Evolutionary conservation across 2,888 invertebrate species (phyloP).

Genomic region (Polyommatus icarus): DNA sequence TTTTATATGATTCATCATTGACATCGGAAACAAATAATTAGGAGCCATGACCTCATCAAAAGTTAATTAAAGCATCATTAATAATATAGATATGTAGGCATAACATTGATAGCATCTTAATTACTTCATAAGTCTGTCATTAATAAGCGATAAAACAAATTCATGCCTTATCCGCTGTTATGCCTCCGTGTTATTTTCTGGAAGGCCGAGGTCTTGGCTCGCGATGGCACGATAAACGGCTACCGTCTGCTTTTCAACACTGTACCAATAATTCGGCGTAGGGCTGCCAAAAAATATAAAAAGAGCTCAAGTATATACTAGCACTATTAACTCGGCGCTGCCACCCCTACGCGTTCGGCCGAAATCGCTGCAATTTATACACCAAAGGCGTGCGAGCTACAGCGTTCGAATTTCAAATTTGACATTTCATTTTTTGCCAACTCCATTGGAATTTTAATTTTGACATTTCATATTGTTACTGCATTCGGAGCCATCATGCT

Average conservation of each 20-base stretch:
- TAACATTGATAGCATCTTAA: slow-evolving; percentile 1
- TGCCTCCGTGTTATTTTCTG: slow-evolving; percentile 32
- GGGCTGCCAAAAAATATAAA: slow-evolving; percentile 35
- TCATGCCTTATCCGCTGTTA: slow-evolving; percentile 37
- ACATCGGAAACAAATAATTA: not conserved
- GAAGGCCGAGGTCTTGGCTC: slow-evolving; percentile 47
- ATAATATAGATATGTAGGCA: not conserved
- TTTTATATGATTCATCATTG: not conserved
- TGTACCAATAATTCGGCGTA: slow-evolving; percentile 41
- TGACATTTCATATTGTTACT: slow-evolving; percentile 26
- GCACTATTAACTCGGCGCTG: not conserved
- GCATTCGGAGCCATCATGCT: not conserved
- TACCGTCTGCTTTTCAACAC: slow-evolving; percentile 51
- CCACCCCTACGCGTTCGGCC: slow-evolving; percentile 3
- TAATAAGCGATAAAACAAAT: not conserved
- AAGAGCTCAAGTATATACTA: not conserved
- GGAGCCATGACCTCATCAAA: not conserved
- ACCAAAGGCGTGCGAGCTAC: slow-evolving; percentile 26
- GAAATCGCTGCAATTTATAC: slow-evolving; percentile 29
- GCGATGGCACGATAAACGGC: slow-evolving; percentile 54
- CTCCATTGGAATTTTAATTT: slow-evolving; percentile 29
- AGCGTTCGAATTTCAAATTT: slow-evolving; percentile 26
- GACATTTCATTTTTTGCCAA: slow-evolving; percentile 29
- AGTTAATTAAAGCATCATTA: not conserved
- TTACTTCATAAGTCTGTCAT: not conserved